These are phyloP conservation scores for Notechis scutatus DNA, from an alignment of 2,113 vertebrate species.

Conservation along the genomic window DNA sequence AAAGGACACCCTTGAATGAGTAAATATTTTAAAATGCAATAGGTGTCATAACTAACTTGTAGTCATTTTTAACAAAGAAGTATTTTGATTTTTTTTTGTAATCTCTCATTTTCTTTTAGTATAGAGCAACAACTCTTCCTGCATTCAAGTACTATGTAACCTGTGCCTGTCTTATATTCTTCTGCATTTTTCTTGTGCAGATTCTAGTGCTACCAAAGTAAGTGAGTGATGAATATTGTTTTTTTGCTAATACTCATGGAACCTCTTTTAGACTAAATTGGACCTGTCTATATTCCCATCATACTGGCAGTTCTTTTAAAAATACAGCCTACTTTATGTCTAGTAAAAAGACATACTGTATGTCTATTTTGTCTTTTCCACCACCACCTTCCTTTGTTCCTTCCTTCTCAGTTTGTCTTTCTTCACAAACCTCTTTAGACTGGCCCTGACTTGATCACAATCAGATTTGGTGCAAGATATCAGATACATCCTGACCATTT, in stretches of 20 bases:
- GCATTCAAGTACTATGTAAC: constrained; percentile 97
- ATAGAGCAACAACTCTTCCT: constrained; percentile 91
- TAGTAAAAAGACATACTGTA: background rate
- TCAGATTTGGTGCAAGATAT: background rate
- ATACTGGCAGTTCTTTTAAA: background rate
- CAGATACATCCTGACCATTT: background rate
- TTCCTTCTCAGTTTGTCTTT: background rate
- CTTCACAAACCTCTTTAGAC: background rate
- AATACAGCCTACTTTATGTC: background rate
- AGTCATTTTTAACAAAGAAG: background rate
- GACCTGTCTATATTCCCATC: background rate
- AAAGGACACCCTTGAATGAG: background rate
- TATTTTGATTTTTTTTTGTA: background rate
- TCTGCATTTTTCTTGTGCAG: constrained; percentile 96
- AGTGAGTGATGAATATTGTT: constrained; percentile 50
- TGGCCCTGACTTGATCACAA: background rate
- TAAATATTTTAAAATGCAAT: background rate
- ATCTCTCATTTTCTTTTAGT: constrained; percentile 69
- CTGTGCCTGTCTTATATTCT: constrained; percentile 93
- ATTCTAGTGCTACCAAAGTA: constrained; percentile 94
- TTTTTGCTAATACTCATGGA: background rate
- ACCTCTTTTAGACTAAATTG: background rate
- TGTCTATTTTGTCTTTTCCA: background rate
- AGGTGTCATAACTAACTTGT: background rate
- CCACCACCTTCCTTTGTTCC: background rate